Percentiles rank a stretch among this genome's conserved stretches.
phyloP scores from a whole-genome alignment of 1,140 invertebrate genomes.

The Euwallacea similis region DNA sequence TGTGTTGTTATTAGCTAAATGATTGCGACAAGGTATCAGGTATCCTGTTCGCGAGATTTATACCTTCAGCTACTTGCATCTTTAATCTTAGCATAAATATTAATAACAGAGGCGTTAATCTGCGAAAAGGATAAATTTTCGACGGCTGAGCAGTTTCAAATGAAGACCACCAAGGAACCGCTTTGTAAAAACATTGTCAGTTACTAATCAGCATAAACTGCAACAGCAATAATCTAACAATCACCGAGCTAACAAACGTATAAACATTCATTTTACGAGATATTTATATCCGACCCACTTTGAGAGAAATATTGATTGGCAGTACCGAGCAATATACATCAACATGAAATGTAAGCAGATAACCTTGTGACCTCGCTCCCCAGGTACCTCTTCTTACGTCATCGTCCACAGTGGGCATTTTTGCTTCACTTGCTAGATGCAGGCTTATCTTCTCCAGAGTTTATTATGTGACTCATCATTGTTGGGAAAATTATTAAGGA shows the following conservation, averaged over 20 bases:
- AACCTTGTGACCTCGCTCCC: conserved; percentile 12
- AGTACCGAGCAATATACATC: conserved; percentile 13
- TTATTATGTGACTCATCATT: not conserved
- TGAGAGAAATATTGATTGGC: conserved; percentile 15
- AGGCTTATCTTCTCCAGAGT: conserved; percentile 1
- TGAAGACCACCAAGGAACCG: not conserved
- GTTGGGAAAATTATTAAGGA: not conserved
- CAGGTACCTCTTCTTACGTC: conserved; percentile 14
- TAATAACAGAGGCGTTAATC: conserved; percentile 5
- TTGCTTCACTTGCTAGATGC: too few relatives aligned
- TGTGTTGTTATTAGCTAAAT: not conserved
- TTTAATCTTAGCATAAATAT: not conserved
- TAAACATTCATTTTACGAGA: conserved; percentile 7
- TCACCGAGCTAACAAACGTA: conserved; percentile 16
- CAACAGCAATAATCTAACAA: not conserved
- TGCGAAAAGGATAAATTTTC: not conserved
- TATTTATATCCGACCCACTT: conserved; percentile 21
- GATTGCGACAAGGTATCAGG: not conserved
- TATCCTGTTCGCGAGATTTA: not conserved
- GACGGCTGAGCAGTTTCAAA: not conserved
- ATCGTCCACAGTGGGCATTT: not conserved
- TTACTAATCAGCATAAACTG: conserved; percentile 2
- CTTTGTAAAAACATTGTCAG: conserved; percentile 7
- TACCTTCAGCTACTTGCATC: not conserved
- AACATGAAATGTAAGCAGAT: conserved; percentile 15